A percentile compares a stretch with the other conserved stretches of the same genome.
Conservation (phyloP, 2,888 invertebrate genomes). For the Tipula lateralis region DNA sequence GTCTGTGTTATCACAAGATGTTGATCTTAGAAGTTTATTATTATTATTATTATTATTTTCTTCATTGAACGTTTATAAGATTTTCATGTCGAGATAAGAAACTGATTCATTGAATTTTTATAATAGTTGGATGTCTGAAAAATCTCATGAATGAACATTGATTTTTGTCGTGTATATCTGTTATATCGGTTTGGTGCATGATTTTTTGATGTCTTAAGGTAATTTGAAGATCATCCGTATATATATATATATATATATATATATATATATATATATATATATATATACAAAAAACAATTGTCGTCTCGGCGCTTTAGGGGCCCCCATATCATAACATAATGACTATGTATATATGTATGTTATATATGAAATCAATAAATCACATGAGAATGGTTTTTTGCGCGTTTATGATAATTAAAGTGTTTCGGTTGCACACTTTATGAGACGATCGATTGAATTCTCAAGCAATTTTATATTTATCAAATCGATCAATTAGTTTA, state of each 20-base stretch:
- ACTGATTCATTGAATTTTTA: slow-evolving; percentile 29
- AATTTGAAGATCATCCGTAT: slow-evolving; percentile 4
- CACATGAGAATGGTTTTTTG: neutral
- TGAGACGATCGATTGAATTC: neutral
- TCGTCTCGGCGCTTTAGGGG: slow-evolving; percentile 13
- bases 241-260: too few relatives aligned
- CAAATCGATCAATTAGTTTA: too few relatives aligned
- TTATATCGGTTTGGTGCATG: neutral
- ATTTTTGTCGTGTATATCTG: neutral
- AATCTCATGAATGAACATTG: slow-evolving; percentile 7
- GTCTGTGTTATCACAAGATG: slow-evolving; percentile 20
- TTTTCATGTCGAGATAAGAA: slow-evolving; percentile 20
- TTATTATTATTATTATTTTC: neutral
- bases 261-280: too few relatives aligned
- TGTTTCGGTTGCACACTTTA: neutral
- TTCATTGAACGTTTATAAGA: slow-evolving; percentile 27
- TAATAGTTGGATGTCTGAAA: slow-evolving; percentile 26
- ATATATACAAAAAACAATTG: neutral
- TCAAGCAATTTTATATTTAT: too few relatives aligned
- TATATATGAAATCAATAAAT: slow-evolving; percentile 3
- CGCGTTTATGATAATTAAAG: neutral
- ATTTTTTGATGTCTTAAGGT: neutral
- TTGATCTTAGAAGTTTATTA: slow-evolving; percentile 13
- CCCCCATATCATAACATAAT: neutral
- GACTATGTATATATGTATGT: neutral